Evolutionary conservation across 2,113 vertebrate species (phyloP).

Genomic region (Danio rerio): GRCz12tu NC_133185.1:21838001-21838500

Average conservation of each 20-base stretch:
- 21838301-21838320: neutral
- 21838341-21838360: conserved; percentile 80
- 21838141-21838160: conserved; percentile 89
- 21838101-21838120: neutral
- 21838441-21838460: conserved; percentile 73
- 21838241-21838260: conserved; percentile 93
- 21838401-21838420: conserved; percentile 96
- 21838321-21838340: neutral
- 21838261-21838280: conserved; percentile 84
- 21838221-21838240: conserved; percentile 98
- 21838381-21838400: conserved; percentile 97
- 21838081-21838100: too few relatives aligned
- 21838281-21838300: neutral
- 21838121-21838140: conserved; percentile 79
- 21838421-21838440: conserved; percentile 98
- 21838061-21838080: too few relatives aligned
- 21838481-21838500: too few relatives aligned
- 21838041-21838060: too few relatives aligned
- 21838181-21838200: conserved; percentile 98
- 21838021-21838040: too few relatives aligned
- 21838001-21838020: too few relatives aligned
- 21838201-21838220: conserved; percentile 97
- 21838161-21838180: conserved; percentile 95
- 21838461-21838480: too few relatives aligned
- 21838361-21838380: conserved; percentile 94